Evolutionary conservation across 2,888 invertebrate genomes (phyloP).

Genomic region (Camptogramma bilineatum): DNA sequence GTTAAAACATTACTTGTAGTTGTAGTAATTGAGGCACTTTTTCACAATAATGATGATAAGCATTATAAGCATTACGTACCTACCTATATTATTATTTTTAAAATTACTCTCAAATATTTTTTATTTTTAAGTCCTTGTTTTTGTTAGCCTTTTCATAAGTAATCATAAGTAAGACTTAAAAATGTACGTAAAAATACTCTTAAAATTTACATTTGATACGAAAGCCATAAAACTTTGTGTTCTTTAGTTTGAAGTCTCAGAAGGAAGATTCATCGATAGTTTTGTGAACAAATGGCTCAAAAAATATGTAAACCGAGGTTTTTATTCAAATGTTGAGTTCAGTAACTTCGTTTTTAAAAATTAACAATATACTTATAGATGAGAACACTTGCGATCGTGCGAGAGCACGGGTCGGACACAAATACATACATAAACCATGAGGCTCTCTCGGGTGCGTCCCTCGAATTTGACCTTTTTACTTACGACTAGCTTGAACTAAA

Average conservation of each 20-base stretch:
- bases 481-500: slow-evolving; percentile 50
- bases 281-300: no score
- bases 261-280: no score
- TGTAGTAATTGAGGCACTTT: not conserved
- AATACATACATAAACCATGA: slow-evolving; percentile 53
- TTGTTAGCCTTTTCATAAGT: no score
- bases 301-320: slow-evolving; percentile 6
- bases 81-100: no score
- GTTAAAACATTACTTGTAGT: not conserved
- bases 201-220: no score
- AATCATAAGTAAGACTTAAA: no score
- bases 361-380: slow-evolving; percentile 43
- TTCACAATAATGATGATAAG: not conserved
- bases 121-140: no score
- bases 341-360: slow-evolving; percentile 41
- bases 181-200: no score
- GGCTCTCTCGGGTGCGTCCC: slow-evolving; percentile 62
- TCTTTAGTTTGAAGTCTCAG: not conserved
- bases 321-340: slow-evolving; percentile 46
- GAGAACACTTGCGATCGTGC: slow-evolving; percentile 43
- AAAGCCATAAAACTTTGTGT: no score
- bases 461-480: slow-evolving; percentile 58
- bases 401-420: slow-evolving; percentile 53
- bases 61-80: no score
- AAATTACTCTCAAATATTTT: no score